Conservation (phyloP, 2,113 vertebrate species). For the Hucho hucho region DNA sequence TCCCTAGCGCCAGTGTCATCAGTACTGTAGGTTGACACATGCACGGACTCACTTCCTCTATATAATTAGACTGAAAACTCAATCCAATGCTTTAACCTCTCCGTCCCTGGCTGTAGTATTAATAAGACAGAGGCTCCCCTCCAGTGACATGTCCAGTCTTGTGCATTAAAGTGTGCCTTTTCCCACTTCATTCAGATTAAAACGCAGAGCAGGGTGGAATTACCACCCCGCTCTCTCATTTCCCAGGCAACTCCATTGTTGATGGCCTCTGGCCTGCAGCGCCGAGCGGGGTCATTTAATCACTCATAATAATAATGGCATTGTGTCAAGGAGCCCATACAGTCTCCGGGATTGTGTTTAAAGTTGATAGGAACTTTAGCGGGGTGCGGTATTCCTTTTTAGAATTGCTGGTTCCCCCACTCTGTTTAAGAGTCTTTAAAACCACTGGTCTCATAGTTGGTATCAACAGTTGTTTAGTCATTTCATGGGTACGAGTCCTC, state of each 20-base stretch:
- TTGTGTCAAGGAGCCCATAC: neutral
- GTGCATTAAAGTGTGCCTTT: conserved; percentile 9
- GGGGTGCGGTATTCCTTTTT: neutral
- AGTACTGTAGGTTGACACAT: too few relatives aligned
- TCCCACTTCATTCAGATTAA: conserved; percentile 5
- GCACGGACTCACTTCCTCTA: too few relatives aligned
- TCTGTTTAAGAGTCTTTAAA: too few relatives aligned
- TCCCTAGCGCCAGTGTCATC: too few relatives aligned
- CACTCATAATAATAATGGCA: neutral
- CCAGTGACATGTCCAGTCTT: conserved; percentile 30
- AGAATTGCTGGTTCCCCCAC: too few relatives aligned
- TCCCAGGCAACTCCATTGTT: conserved; percentile 25
- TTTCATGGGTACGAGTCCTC: too few relatives aligned
- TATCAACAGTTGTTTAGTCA: too few relatives aligned
- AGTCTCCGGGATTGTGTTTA: neutral
- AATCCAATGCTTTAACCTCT: too few relatives aligned
- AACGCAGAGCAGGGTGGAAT: neutral
- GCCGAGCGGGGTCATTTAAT: neutral
- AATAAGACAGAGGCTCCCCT: conserved; percentile 21
- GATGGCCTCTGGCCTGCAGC: conserved; percentile 32
- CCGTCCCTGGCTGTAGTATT: too few relatives aligned
- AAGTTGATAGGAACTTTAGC: neutral
- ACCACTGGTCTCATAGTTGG: too few relatives aligned
- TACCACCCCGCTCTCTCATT: conserved; percentile 2
- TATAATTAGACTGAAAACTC: too few relatives aligned